phyloP scores from a whole-genome alignment of 2,888 invertebrate genomes.

The Ophion ventricosus region DNA sequence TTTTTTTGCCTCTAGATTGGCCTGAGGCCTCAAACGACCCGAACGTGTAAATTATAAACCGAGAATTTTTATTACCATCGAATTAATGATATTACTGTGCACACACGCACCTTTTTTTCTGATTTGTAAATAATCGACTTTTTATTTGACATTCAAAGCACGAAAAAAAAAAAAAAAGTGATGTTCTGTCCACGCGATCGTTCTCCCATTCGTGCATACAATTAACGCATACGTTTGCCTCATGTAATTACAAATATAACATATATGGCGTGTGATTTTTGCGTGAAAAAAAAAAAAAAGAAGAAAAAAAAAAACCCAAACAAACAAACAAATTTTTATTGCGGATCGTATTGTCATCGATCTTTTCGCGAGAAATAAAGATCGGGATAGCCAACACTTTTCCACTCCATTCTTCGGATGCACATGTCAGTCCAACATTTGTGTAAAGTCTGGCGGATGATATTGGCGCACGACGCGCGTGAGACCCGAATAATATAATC shows the following conservation, averaged over 20 bases:
- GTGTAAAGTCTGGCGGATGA: constrained; percentile 74
- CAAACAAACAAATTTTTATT: constrained; percentile 21
- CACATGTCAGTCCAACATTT: constrained; percentile 68
- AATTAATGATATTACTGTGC: background rate
- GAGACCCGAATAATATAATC: constrained; percentile 67
- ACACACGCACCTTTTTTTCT: background rate
- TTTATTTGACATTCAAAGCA: background rate
- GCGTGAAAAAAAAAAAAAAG: constrained; percentile 2
- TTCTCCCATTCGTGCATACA: background rate
- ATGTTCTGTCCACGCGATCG: background rate
- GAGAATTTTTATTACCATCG: background rate
- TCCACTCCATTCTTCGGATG: constrained; percentile 39
- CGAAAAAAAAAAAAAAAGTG: constrained; percentile 3
- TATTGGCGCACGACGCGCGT: constrained; percentile 50
- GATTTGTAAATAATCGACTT: background rate
- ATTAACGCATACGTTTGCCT: background rate
- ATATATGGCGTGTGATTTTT: constrained; percentile 5
- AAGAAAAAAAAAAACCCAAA: too few relatives aligned
- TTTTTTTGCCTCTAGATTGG: too few relatives aligned
- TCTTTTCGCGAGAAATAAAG: constrained; percentile 2
- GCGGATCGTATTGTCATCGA: constrained; percentile 14
- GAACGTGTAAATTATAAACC: background rate
- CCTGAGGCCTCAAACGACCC: too few relatives aligned
- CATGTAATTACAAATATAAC: background rate
- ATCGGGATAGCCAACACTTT: constrained; percentile 33